Percentiles rank a stretch among this genome's conserved stretches.
Conservation (phyloP, 2,797 vertebrate genomes). For the Eidolon dupreanum region DNA sequence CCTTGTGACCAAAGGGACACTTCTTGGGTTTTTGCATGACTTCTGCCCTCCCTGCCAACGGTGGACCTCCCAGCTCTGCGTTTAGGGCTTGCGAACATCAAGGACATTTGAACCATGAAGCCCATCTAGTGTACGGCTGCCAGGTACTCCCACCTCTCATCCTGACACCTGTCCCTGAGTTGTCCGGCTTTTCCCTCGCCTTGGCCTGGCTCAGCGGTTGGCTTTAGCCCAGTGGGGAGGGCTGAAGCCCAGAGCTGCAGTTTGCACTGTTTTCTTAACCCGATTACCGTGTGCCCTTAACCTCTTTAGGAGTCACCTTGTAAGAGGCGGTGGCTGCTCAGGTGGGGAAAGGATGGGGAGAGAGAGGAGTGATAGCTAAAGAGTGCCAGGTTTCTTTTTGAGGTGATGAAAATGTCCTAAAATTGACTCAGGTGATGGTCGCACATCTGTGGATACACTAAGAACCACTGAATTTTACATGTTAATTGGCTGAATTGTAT, state of each 20-base stretch:
- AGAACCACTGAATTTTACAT: neutral
- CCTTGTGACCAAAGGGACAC: neutral
- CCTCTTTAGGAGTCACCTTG: neutral
- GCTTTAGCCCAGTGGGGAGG: neutral
- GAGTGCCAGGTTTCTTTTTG: neutral
- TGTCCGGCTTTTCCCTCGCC: neutral
- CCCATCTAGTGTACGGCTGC: neutral
- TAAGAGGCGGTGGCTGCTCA: neutral
- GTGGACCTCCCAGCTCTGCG: neutral
- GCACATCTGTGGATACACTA: neutral
- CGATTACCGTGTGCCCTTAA: neutral
- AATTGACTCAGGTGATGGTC: neutral
- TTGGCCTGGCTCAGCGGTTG: neutral
- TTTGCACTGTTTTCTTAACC: neutral
- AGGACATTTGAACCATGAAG: neutral
- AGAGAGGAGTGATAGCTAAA: neutral
- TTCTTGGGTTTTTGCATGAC: neutral
- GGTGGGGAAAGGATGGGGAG: neutral
- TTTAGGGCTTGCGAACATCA: neutral
- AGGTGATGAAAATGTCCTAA: neutral
- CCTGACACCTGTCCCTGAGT: too few species aligned
- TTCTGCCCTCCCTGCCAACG: rapidly evolving
- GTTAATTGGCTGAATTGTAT: neutral
- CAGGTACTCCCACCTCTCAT: rapidly evolving
- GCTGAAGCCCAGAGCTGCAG: neutral